These are phyloP conservation scores for Scophthalmus maximus DNA, from an alignment of 2,113 vertebrate genomes.

Conservation along the genomic window DNA sequence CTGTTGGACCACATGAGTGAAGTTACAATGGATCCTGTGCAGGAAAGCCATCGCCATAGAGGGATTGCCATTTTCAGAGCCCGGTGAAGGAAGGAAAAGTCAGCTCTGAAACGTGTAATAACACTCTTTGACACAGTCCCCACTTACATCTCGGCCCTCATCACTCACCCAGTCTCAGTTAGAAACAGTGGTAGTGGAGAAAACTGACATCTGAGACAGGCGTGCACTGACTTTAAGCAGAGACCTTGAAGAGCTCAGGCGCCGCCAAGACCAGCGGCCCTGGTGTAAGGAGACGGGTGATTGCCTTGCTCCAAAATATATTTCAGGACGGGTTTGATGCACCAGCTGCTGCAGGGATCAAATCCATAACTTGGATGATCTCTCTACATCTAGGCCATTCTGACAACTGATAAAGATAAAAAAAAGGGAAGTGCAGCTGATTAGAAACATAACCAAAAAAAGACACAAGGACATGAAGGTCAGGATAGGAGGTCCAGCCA, in stretches of 20 bases:
- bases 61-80: constrained; percentile 48
- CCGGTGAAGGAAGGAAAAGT: constrained; percentile 53
- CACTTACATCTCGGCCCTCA: constrained; percentile 49
- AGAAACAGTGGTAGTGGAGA: background rate
- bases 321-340: constrained; percentile 21
- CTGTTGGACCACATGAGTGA: constrained; percentile 29
- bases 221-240: constrained; percentile 7
- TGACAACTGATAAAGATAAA: background rate
- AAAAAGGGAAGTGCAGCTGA: background rate
- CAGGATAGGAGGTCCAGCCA: background rate
- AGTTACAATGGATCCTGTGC: constrained; percentile 28
- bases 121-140: constrained; percentile 43
- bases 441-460: background rate
- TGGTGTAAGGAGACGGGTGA: constrained; percentile 8
- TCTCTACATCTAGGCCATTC: background rate
- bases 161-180: constrained; percentile 48
- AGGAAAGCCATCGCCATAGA: constrained; percentile 27
- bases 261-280: background rate
- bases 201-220: no score
- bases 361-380: background rate
- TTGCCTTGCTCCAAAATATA: constrained; percentile 20
- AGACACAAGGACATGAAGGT: background rate
- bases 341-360: constrained; percentile 29
- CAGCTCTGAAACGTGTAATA: constrained; percentile 61
- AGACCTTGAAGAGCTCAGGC: background rate